Conservation (phyloP, 2,797 vertebrate species). For the Melanogrammus aeglefinus region DNA sequence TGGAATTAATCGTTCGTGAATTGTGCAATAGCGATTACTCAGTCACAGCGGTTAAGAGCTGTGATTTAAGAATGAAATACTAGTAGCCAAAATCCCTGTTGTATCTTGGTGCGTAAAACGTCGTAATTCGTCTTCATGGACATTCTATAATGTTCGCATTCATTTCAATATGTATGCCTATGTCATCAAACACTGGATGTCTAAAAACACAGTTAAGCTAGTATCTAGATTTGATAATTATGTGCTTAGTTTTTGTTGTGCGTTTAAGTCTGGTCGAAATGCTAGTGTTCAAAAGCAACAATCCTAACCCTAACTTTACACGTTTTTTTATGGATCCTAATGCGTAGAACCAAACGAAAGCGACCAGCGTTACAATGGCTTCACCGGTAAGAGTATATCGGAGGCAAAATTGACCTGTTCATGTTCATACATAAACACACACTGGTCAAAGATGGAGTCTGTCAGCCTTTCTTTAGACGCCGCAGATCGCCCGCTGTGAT, state of each 20-base stretch:
- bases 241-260: slow-evolving; percentile 64
- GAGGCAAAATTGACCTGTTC: slow-evolving; percentile 18
- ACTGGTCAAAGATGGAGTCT: slow-evolving; percentile 69
- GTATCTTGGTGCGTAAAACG: slow-evolving; percentile 49
- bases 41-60: slow-evolving; percentile 50
- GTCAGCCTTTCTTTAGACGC: slow-evolving; percentile 84
- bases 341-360: slow-evolving; percentile 39
- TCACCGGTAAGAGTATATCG: slow-evolving; percentile 31
- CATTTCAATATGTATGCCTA: slow-evolving; percentile 43
- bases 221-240: slow-evolving; percentile 55
- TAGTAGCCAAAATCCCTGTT: slow-evolving; percentile 24
- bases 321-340: slow-evolving; percentile 22
- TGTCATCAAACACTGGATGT: slow-evolving; percentile 57
- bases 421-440: slow-evolving; percentile 17
- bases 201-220: slow-evolving; percentile 53
- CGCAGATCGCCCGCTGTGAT: slow-evolving; percentile 84
- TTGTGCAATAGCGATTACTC: slow-evolving; percentile 43
- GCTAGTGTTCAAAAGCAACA: slow-evolving; percentile 38
- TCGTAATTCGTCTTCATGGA: slow-evolving; percentile 59
- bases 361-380: slow-evolving; percentile 26
- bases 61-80: slow-evolving; percentile 37
- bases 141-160: slow-evolving; percentile 53
- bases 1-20: slow-evolving; percentile 46
- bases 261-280: slow-evolving; percentile 63
- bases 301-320: slow-evolving; percentile 13